Conservation (phyloP, 2,888 invertebrate species). For the Cephus pulcher region DNA sequence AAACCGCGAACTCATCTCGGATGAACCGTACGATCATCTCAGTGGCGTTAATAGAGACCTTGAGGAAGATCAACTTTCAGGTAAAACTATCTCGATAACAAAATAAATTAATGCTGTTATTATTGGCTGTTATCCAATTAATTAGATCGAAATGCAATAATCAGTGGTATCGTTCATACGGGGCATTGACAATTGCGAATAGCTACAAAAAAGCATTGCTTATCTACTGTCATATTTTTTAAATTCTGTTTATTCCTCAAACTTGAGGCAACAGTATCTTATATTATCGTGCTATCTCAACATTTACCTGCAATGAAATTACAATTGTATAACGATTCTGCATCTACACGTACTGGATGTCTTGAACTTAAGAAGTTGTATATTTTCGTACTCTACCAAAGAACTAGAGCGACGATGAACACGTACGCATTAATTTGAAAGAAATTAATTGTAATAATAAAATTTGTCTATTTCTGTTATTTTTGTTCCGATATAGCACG, state of each 20-base stretch:
- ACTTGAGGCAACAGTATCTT: background rate
- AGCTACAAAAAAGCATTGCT: background rate
- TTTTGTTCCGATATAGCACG: background rate
- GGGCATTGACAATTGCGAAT: background rate
- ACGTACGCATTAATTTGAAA: constrained; percentile 5
- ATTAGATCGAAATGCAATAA: background rate
- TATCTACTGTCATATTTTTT: background rate
- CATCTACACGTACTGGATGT: background rate
- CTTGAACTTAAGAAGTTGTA: constrained; percentile 10
- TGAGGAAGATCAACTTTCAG: constrained; percentile 1
- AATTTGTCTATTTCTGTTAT: background rate
- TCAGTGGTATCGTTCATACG: constrained; percentile 22
- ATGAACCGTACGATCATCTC: background rate
- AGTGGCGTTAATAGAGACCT: background rate
- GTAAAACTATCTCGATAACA: constrained; percentile 20
- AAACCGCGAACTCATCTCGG: background rate
- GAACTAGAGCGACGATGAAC: constrained; percentile 3
- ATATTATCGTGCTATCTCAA: background rate
- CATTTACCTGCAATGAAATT: background rate
- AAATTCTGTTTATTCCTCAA: background rate
- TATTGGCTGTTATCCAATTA: constrained; percentile 29
- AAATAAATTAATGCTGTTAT: constrained; percentile 27
- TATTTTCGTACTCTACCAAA: constrained; percentile 23
- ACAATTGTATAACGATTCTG: background rate
- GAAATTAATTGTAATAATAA: background rate